phyloP scores from a whole-genome alignment of 2,797 vertebrate species.

The Ptychobarbus kaznakovi region DNA sequence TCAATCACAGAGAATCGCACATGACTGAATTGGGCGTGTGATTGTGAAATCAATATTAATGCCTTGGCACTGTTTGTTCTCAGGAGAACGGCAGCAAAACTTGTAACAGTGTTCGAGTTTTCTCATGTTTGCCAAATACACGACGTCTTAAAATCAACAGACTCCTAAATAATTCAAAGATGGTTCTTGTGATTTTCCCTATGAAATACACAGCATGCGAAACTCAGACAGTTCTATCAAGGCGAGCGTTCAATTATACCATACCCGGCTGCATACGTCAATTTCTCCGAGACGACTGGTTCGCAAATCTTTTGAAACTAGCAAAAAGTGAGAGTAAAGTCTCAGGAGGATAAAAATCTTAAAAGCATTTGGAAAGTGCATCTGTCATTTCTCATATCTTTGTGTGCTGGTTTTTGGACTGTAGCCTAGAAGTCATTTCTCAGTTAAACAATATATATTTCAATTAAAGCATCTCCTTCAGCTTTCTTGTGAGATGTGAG shows the following conservation, averaged over 20 bases:
- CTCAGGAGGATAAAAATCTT: slow-evolving; percentile 5
- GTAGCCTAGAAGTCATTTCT: slow-evolving; percentile 4
- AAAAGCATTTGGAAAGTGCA: slow-evolving; percentile 15
- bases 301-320: not conserved
- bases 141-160: slow-evolving; percentile 32
- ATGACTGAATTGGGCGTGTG: slow-evolving; percentile 6
- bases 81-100: not conserved
- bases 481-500: not conserved
- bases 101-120: slow-evolving; percentile 17
- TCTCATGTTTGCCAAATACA: slow-evolving; percentile 38
- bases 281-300: not conserved
- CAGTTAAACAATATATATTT: slow-evolving; percentile 12
- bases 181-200: slow-evolving; percentile 13
- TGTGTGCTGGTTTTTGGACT: not conserved
- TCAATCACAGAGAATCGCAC: slow-evolving; percentile 6
- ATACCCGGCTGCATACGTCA: not conserved
- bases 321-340: slow-evolving; percentile 7
- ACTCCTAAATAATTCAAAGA: slow-evolving; percentile 38
- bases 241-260: slow-evolving; percentile 1
- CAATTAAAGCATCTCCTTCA: not conserved
- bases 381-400: slow-evolving; percentile 15
- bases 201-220: not conserved
- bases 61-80: slow-evolving; percentile 39
- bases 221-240: slow-evolving; percentile 17
- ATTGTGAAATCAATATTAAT: slow-evolving; percentile 46